Conservation (phyloP, 2,113 vertebrate genomes). For the Stomatorhinus ivindoensis region DNA sequence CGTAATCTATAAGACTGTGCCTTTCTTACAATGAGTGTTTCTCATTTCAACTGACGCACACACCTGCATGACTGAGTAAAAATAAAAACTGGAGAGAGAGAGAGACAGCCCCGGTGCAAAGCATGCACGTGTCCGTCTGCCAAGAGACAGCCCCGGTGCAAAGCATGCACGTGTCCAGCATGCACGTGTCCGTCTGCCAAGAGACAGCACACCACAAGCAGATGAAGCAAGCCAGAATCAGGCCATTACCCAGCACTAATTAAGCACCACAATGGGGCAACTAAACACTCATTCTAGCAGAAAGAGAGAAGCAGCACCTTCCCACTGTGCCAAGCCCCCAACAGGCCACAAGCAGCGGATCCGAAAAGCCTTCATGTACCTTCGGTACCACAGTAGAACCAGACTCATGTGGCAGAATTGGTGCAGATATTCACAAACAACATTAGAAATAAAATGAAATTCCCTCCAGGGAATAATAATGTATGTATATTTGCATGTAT, state of each 20-base stretch:
- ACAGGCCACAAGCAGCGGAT: neutral
- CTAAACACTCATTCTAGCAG: neutral
- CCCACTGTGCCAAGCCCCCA: neutral
- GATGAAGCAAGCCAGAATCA: neutral
- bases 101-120: too few relatives aligned
- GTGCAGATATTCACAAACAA: neutral
- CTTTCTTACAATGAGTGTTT: neutral
- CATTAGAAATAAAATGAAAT: neutral
- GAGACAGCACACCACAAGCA: neutral
- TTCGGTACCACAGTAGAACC: neutral
- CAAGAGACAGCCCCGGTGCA: neutral
- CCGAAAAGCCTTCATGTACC: neutral
- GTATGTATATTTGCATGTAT: neutral
- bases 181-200: neutral
- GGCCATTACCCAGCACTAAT: neutral
- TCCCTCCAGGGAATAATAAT: too few relatives aligned
- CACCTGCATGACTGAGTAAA: neutral
- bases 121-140: too few relatives aligned
- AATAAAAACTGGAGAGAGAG: neutral
- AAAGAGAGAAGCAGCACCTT: conserved; percentile 33
- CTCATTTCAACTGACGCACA: neutral
- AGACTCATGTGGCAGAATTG: neutral
- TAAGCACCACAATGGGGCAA: neutral
- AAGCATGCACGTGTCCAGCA: neutral
- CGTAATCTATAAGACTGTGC: neutral